These are phyloP conservation scores for Progne subis DNA, from an alignment of 2,113 vertebrate species.

Conservation along the genomic window DNA sequence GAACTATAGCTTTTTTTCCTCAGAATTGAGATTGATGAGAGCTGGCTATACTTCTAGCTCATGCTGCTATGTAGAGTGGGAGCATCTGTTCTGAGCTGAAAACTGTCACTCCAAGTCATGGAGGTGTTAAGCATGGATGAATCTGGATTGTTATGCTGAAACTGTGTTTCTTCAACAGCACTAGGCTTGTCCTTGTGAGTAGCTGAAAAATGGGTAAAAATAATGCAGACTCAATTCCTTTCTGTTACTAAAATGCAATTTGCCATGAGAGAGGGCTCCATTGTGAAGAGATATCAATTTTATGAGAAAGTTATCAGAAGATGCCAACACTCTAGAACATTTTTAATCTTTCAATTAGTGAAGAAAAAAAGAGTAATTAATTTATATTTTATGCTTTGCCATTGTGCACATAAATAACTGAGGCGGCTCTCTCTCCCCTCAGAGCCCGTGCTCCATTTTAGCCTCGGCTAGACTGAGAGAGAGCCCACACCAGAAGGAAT, in stretches of 20 bases:
- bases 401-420: not conserved
- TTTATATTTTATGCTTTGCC: not conserved
- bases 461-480: too few species aligned
- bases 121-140: not conserved
- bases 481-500: too few species aligned
- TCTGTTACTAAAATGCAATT: not conserved
- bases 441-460: too few species aligned
- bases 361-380: not conserved
- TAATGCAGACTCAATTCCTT: not conserved
- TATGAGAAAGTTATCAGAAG: not conserved
- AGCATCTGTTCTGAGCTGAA: not conserved
- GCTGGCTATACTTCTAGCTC: not conserved
- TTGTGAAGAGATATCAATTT: not conserved
- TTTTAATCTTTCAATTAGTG: not conserved
- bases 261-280: not conserved
- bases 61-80: not conserved
- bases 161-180: not conserved
- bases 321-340: not conserved
- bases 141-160: not conserved
- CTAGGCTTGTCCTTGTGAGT: not conserved
- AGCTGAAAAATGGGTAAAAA: not conserved
- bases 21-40: not conserved
- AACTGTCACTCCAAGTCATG: not conserved
- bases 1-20: not conserved
- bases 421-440: too few species aligned